Evolutionary conservation across 2,113 vertebrate genomes (phyloP).

Genomic region (Tapirus terrestris): DNA sequence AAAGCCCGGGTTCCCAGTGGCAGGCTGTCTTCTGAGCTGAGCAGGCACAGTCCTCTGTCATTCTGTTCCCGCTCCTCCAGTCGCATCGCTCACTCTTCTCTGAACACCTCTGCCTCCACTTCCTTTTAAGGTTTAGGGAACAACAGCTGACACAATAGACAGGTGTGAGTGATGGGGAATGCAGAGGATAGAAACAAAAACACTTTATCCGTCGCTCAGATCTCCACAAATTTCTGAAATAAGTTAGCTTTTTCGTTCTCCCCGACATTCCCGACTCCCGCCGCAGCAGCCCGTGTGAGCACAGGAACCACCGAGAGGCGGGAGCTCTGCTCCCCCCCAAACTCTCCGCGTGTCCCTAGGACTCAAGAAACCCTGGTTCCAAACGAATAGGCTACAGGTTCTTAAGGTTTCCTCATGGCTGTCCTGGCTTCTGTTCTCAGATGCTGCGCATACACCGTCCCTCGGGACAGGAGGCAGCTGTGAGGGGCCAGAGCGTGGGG

Average conservation of each 20-base stretch:
- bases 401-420: accelerated
- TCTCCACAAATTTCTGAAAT: not conserved
- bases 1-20: too few species aligned
- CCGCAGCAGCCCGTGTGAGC: accelerated
- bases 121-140: not conserved
- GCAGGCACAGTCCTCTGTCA: not conserved
- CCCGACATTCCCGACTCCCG: accelerated
- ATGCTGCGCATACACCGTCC: not conserved
- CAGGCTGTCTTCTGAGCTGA: accelerated
- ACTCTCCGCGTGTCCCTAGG: accelerated
- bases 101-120: accelerated
- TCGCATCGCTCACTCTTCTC: not conserved
- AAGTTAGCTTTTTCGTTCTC: not conserved
- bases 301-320: accelerated
- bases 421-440: not conserved
- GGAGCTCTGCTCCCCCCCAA: not conserved
- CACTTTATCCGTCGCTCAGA: accelerated
- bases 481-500: not conserved
- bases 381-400: not conserved
- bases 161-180: not conserved
- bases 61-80: too few species aligned
- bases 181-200: not conserved
- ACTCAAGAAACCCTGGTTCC: not conserved
- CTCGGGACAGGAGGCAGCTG: not conserved
- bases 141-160: not conserved